Percentiles rank a stretch among this genome's conserved stretches.
Evolutionary conservation across 1,140 invertebrate genomes (phyloP).

Genomic region (Hirudo medicinalis): DNA sequence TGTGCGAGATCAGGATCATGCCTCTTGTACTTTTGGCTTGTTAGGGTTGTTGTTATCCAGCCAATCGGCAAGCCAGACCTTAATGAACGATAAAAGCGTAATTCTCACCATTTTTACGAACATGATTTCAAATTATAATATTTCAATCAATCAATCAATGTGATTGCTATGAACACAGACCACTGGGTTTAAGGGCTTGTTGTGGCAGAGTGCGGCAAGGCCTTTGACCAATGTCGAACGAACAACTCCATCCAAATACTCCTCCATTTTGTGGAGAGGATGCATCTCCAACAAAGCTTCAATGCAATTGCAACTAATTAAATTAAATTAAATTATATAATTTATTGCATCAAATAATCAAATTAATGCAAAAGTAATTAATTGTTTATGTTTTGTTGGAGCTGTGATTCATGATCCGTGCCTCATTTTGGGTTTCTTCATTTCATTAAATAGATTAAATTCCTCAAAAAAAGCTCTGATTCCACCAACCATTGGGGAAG

Average conservation of each 20-base stretch:
- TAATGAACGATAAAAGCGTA: neutral
- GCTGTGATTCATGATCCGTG: neutral
- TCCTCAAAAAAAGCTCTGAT: neutral
- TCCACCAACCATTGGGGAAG: conserved; percentile 59
- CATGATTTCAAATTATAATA: too few relatives aligned
- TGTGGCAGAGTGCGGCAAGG: conserved; percentile 54
- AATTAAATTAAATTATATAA: too few relatives aligned
- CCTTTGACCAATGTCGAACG: conserved; percentile 54
- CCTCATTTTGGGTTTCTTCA: neutral
- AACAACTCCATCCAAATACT: conserved; percentile 54
- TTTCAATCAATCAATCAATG: too few relatives aligned
- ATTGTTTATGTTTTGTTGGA: neutral
- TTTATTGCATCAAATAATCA: neutral
- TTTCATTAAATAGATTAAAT: neutral
- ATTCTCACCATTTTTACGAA: too few relatives aligned
- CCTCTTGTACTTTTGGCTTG: conserved; percentile 43
- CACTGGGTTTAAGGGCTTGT: conserved; percentile 58
- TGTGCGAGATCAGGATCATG: too few relatives aligned
- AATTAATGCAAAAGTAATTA: neutral
- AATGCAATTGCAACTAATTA: too few relatives aligned
- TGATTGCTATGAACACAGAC: conserved; percentile 23
- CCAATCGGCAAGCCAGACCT: conserved; percentile 63
- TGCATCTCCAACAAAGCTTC: too few relatives aligned
- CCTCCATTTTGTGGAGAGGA: conserved; percentile 30
- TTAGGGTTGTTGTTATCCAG: conserved; percentile 60